Evolutionary conservation across 1,140 invertebrate genomes (phyloP), one percentile per base, ranked within the genome.

Genomic region (Helicoverpa zea): DNA sequence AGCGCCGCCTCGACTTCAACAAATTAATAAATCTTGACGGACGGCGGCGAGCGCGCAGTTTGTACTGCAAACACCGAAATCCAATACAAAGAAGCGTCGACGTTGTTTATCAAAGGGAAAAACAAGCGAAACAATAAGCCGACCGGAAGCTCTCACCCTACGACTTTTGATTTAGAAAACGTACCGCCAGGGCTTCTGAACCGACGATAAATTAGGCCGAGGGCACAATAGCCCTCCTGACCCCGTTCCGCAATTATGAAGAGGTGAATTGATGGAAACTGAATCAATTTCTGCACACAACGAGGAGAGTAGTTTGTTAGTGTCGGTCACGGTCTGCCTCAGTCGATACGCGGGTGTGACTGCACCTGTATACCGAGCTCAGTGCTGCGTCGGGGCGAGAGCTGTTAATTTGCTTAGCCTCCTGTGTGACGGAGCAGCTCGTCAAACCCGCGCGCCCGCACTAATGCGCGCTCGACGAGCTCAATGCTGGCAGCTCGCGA

Each of bases 81-180:
- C 75, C 81, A 83, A 85, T 85, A 81, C 83, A 81, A 85, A 85
- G 79, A 79, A 73, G 59, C 77, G 49, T 23, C 76, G 52, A 47
- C 49, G 80, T 82, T 85, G 84, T 85, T 85, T 83, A 80, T 74
- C 77, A 81, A 83, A 79, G 75, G 61, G 58, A 77, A 77, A 79
- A 75, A 76, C 68, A 79, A 75, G 51, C 56, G 51, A 73, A 85
- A 85, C 84, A 85, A 81, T 80, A 78, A 83, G 70, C 56, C 79
- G 70, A 52, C 30, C 84, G 79, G 84, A 85, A 81, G 54, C 64
- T 75, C 58, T 59, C 66, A 74, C 52, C 51, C 76, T 77, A 77
- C 70, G 79, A 81, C 76, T 79, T 81, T 81, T 81, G 82, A 84
- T 81, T 84, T 79, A 66, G 80, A 79, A 81, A 81, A 83, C 63